Conservation (phyloP, 1,140 invertebrate genomes). For the Mesaphorura yosii region DNA sequence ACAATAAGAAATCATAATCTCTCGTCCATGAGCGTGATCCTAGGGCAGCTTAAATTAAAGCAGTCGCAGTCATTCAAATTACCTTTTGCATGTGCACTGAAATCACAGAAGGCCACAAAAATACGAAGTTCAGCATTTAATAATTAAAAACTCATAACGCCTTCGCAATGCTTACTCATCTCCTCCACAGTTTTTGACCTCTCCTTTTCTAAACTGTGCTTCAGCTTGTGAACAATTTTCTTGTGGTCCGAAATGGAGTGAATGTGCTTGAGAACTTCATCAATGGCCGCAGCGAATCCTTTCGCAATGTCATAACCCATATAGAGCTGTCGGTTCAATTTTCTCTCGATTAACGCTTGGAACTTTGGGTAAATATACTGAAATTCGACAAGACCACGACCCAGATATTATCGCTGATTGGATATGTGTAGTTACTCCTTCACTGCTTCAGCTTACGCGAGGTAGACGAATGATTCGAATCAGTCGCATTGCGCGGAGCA, state of each 20-base stretch:
- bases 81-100: too few relatives aligned
- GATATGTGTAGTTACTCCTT: too few relatives aligned
- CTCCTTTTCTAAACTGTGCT: constrained; percentile 14
- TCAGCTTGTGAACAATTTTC: constrained; percentile 16
- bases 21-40: too few relatives aligned
- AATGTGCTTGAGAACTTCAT: constrained; percentile 44
- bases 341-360: constrained; percentile 32
- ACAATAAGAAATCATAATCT: constrained; percentile 36
- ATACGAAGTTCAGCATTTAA: too few relatives aligned
- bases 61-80: too few relatives aligned
- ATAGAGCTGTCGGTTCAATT: constrained; percentile 21
- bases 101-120: too few relatives aligned
- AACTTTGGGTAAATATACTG: constrained; percentile 20
- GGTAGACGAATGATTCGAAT: constrained; percentile 13
- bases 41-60: too few relatives aligned
- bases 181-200: constrained; percentile 14
- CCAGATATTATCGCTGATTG: not conserved
- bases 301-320: constrained; percentile 33
- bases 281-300: constrained; percentile 45
- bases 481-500: constrained; percentile 8
- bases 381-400: not conserved
- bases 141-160: not conserved
- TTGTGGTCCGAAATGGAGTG: constrained; percentile 45
- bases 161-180: constrained; percentile 18
- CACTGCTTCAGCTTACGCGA: constrained; percentile 5